Conservation (phyloP, 2,888 invertebrate genomes). For the Drosophila acutilabella region DNA sequence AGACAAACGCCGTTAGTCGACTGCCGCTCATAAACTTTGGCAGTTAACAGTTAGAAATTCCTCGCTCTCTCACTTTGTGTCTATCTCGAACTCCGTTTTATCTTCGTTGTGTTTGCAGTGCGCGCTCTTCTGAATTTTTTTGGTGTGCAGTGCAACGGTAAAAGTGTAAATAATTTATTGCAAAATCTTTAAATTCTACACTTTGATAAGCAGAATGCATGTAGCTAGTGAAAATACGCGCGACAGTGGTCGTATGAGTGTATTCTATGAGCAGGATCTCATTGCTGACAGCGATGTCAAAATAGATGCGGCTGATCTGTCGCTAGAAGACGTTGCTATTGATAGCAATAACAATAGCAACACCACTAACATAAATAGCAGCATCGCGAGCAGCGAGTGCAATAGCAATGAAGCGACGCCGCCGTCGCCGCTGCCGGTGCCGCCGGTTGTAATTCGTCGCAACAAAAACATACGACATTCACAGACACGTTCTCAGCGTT, state of each 20-base stretch:
- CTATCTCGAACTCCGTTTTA: conserved; percentile 4
- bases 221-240: conserved; percentile 15
- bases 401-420: conserved; percentile 17
- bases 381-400: conserved; percentile 7
- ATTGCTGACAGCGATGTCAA: background rate
- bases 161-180: conserved; percentile 1
- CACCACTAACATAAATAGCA: conserved; percentile 4
- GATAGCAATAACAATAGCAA: conserved; percentile 31
- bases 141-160: conserved; percentile 8
- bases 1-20: conserved; percentile 35
- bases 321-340: background rate
- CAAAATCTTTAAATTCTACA: background rate
- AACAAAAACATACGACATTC: conserved; percentile 31
- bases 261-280: conserved; percentile 51
- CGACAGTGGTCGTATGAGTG: conserved; percentile 34
- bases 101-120: conserved; percentile 15
- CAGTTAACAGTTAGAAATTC: conserved; percentile 28
- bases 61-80: background rate
- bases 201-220: conserved; percentile 21
- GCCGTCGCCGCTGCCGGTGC: conserved; percentile 32
- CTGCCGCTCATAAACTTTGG: conserved; percentile 1
- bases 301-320: conserved; percentile 1
- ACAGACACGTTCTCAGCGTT: conserved; percentile 21
- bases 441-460: conserved; percentile 32
- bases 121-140: conserved; percentile 5